phyloP scores from a whole-genome alignment of 1,140 invertebrate species.

The Drosophila malerkotliana region DNA sequence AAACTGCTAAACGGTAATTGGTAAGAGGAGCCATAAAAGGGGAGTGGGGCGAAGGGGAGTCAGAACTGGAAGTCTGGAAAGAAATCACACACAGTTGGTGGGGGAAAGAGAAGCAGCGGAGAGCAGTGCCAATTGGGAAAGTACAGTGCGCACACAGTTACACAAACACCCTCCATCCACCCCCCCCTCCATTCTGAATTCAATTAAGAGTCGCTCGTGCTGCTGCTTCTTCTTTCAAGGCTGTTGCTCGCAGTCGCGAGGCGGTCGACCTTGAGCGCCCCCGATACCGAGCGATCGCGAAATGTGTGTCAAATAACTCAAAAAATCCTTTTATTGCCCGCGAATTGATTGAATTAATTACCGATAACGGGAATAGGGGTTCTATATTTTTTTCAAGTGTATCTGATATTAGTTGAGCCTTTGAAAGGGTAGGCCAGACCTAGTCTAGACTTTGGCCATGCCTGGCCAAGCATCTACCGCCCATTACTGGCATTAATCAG shows the following conservation, averaged over 20 bases:
- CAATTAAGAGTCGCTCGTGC: too few species aligned
- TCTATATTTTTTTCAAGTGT: too few species aligned
- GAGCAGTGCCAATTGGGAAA: slow-evolving; percentile 56
- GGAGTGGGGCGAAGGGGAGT: not conserved
- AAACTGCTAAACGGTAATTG: slow-evolving; percentile 6
- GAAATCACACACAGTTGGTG: not conserved
- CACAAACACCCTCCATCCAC: not conserved
- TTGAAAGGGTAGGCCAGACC: not conserved
- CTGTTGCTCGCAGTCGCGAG: slow-evolving; percentile 9
- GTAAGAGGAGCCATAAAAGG: slow-evolving; percentile 4
- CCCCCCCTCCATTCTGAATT: not conserved
- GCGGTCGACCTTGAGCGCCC: slow-evolving; percentile 39
- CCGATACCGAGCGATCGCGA: slow-evolving; percentile 6
- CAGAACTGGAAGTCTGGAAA: not conserved
- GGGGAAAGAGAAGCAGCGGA: not conserved
- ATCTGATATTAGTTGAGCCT: too few species aligned
- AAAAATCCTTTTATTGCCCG: slow-evolving; percentile 62
- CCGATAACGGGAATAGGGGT: slow-evolving; percentile 17
- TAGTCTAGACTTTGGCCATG: slow-evolving; percentile 1
- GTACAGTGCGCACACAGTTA: slow-evolving; percentile 30
- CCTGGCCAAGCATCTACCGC: slow-evolving; percentile 9
- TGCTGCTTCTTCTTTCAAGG: slow-evolving; percentile 15
- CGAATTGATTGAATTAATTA: slow-evolving; percentile 68
- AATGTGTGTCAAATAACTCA: slow-evolving; percentile 34
- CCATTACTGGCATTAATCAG: slow-evolving; percentile 13